A percentile compares a stretch with the other conserved stretches of the same genome.
These are phyloP conservation scores for Eumerus sabulonum DNA, from an alignment of 2,888 invertebrate species.

Conservation along the genomic window DNA sequence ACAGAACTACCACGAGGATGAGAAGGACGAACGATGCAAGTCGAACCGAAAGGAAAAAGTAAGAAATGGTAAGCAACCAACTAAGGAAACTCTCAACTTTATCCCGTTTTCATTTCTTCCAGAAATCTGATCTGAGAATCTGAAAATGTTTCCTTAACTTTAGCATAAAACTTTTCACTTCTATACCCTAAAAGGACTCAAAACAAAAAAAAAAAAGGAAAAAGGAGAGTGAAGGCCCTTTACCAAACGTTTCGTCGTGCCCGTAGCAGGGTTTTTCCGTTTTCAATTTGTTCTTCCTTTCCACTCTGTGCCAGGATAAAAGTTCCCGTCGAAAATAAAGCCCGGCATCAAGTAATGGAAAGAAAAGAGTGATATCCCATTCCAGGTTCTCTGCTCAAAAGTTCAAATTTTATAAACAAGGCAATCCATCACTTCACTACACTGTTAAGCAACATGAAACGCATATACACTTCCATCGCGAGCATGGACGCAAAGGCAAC, in stretches of 20 bases:
- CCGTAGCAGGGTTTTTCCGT: constrained; percentile 20
- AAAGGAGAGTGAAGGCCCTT: no score
- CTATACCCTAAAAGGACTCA: not conserved
- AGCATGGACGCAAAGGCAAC: not conserved
- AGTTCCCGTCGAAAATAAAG: constrained; percentile 41
- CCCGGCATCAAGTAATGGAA: constrained; percentile 9
- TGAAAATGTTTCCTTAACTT: constrained; percentile 51
- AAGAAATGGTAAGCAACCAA: not conserved
- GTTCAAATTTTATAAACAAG: constrained; percentile 66
- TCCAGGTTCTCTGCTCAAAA: constrained; percentile 34
- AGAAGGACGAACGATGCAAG: no score
- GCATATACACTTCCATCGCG: not conserved
- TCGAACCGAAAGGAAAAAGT: no score
- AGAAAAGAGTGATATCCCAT: constrained; percentile 19
- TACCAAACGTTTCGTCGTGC: constrained; percentile 9
- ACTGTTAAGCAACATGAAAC: constrained; percentile 5
- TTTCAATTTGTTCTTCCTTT: constrained; percentile 53
- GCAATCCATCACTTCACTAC: constrained; percentile 61
- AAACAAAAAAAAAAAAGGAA: no score
- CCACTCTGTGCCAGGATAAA: constrained; percentile 45
- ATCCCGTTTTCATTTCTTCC: constrained; percentile 35
- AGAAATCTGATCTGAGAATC: constrained; percentile 53
- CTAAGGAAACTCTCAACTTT: constrained; percentile 34
- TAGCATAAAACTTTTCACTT: constrained; percentile 37
- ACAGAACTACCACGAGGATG: not conserved